These are phyloP conservation scores for Leptopilina myrica DNA, from an alignment of 2,888 invertebrate genomes.

Conservation along the genomic window DNA sequence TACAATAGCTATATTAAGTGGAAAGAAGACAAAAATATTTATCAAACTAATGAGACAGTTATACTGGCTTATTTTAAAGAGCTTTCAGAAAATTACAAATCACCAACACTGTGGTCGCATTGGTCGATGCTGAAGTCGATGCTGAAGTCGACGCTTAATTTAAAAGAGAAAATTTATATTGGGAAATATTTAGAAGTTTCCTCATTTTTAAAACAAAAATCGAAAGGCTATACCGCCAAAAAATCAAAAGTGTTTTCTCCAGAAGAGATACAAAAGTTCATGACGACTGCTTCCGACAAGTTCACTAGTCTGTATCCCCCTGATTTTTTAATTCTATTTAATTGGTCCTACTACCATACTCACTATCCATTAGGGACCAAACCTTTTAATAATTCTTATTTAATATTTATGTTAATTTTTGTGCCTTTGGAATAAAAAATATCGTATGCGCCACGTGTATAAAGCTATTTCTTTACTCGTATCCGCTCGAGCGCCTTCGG, in stretches of 20 bases:
- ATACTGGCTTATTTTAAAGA: not conserved
- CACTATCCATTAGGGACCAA: no score
- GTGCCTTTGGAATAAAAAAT: no score
- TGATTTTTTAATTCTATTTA: no score
- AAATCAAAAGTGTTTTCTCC: not conserved
- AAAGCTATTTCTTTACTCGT: no score
- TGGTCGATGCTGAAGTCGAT: not conserved
- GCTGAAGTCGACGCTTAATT: not conserved
- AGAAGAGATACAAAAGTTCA: not conserved
- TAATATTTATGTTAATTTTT: no score
- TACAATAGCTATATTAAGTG: not conserved
- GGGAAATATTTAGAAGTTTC: no score
- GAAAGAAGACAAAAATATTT: not conserved
- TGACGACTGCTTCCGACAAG: not conserved
- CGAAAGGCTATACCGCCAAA: not conserved
- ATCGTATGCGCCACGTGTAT: no score
- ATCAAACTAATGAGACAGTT: not conserved
- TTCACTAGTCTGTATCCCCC: no score
- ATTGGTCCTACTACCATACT: no score
- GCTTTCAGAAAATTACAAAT: not conserved
- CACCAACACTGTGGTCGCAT: not conserved
- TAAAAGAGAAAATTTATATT: no score
- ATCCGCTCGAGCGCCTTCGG: no score
- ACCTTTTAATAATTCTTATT: no score
- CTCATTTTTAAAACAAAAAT: not conserved